Base-by-base conservation (phyloP, 2,113 vertebrate species). In the Xiphophorus maculatus region DNA sequence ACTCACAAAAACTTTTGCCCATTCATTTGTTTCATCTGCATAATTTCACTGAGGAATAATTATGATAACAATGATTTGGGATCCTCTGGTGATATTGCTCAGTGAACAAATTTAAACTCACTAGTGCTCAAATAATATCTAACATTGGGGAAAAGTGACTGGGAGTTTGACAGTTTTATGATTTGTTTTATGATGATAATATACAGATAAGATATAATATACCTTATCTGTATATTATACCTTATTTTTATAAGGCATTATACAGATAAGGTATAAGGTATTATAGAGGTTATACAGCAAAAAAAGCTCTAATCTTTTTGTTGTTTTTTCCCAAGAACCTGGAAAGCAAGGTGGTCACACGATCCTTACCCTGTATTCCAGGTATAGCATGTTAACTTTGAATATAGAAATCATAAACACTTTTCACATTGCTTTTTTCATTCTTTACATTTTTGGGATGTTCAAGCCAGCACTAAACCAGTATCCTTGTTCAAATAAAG, bases 11-110 rank as follows among this genome's bases (percentile, higher is more conserved):
- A 91, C 84, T 83, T 90, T 83, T 71, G 73, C 75, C 81, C 77
- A 77, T 90, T 90, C 74, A 82, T 82, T 91, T 90, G 86, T 84
- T 91, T 87, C 85, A 91, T 92, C 79, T 84, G 75, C 90, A 90
- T 87, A 85, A 90, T 90, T 91, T 90, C 72, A 76, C 69, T 79
- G 82, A 79, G 65, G 79, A 72, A 74, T 82, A 89, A 92, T 92
- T 87, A 91, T 76, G 90, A 90, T 87, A 84, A 90, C 82, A 90
- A 90, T 86, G 88, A 89, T 87, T 77, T 84, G 79, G 61, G 85
- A 86, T 92, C 86, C 92, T 93, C 84, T 2, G 58, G 82, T 90
- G 88, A 84, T 82, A 88, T 82, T 76, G 83, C 84, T 89, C 77
- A 73, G 63, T 77, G 71, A 87, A 87, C 68, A 82, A 87, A 89